Conservation (phyloP, 92 coral and sea anemone genomes). For the Parazoanthus atlanticus region DNA sequence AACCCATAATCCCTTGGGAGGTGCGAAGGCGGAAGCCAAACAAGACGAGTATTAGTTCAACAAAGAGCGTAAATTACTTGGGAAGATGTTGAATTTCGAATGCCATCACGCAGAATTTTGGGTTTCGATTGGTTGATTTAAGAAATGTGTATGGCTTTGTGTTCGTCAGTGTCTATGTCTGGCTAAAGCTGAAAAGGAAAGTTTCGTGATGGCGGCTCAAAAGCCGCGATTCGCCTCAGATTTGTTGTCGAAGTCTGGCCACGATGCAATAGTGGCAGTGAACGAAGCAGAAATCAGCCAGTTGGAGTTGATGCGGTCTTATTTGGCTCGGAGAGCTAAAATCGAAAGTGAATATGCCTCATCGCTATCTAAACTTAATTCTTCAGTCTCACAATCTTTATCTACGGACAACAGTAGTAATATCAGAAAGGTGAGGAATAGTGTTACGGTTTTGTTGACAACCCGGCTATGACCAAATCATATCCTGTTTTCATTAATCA, state of each 20-base stretch:
- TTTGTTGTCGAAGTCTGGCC: slow-evolving; percentile 75
- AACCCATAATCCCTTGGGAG: slow-evolving; percentile 41
- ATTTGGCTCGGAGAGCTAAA: slow-evolving; percentile 69
- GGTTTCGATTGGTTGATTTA: not conserved
- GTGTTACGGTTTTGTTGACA: not conserved
- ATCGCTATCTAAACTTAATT: slow-evolving; percentile 76
- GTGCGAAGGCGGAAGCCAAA: slow-evolving; percentile 18
- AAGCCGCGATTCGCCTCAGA: slow-evolving; percentile 70
- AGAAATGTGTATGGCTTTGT: not conserved
- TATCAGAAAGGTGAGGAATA: slow-evolving; percentile 72
- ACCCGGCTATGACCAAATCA: not conserved
- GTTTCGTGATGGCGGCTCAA: slow-evolving; percentile 13
- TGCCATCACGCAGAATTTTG: not conserved
- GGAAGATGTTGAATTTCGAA: not conserved
- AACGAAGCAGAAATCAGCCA: slow-evolving; percentile 86
- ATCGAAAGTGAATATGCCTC: slow-evolving; percentile 83
- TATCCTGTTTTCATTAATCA: not conserved
- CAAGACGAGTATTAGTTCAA: not conserved
- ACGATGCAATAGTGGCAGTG: slow-evolving; percentile 79
- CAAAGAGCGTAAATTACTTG: not conserved
- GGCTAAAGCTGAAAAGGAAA: not conserved
- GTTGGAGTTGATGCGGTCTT: slow-evolving; percentile 81
- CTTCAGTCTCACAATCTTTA: slow-evolving; percentile 59
- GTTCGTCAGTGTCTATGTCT: not conserved
- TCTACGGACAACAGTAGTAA: slow-evolving; percentile 74